A percentile compares a stretch with the other conserved stretches of the same genome.
These are phyloP conservation scores for Psittacula derbiana DNA, from an alignment of 2,797 vertebrate genomes.

Conservation along the genomic window DNA sequence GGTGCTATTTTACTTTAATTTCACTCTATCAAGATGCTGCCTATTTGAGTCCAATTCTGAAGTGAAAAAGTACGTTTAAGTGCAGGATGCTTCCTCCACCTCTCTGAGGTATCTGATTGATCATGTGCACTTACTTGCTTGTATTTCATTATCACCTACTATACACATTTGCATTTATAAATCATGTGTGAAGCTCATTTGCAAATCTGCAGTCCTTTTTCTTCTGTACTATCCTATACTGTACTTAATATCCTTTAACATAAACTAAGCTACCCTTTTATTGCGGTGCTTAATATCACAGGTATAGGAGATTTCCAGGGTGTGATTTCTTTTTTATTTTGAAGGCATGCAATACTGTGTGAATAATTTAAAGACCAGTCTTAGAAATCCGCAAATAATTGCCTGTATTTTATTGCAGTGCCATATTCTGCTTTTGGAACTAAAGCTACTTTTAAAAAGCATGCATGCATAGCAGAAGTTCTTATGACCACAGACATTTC, in stretches of 20 bases:
- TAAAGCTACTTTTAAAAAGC: constrained; percentile 55
- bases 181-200: constrained; percentile 46
- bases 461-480: constrained; percentile 22
- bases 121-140: background rate
- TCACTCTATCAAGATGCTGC: background rate
- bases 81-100: background rate
- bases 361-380: constrained; percentile 57
- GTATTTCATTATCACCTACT: constrained; percentile 46
- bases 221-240: background rate
- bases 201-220: constrained; percentile 24
- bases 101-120: background rate
- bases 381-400: constrained; percentile 20
- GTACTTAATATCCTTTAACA: background rate
- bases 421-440: constrained; percentile 60
- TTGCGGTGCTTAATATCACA: background rate
- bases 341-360: background rate
- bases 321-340: background rate
- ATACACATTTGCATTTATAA: constrained; percentile 45
- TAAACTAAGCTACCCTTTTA: background rate
- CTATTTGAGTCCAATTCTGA: background rate
- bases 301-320: background rate
- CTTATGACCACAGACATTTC: constrained; percentile 51
- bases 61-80: background rate
- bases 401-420: constrained; percentile 20
- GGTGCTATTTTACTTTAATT: background rate